These are phyloP conservation scores for Ommatoiulus sabulosus DNA, from an alignment of 2,888 invertebrate species.

Conservation along the genomic window DNA sequence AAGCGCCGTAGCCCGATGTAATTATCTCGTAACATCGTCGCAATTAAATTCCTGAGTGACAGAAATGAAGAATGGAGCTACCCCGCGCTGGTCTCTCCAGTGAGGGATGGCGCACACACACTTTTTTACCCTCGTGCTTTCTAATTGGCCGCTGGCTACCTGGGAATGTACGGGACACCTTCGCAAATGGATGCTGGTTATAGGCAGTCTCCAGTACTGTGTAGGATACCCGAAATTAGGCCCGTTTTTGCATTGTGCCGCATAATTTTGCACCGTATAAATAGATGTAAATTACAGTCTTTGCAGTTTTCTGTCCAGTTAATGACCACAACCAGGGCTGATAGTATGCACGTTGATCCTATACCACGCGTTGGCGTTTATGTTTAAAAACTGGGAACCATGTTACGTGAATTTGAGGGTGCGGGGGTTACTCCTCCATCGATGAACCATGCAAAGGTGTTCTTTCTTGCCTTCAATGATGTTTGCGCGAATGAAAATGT, in stretches of 20 bases:
- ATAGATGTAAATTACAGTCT: neutral
- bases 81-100: conserved; percentile 37
- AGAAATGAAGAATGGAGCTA: conserved; percentile 56
- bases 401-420: no score
- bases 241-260: neutral
- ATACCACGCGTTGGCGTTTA: no score
- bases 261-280: neutral
- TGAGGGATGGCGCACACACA: conserved; percentile 30
- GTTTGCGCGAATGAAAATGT: no score
- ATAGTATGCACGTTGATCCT: no score
- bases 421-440: no score
- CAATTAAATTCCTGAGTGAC: conserved; percentile 58
- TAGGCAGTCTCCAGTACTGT: neutral
- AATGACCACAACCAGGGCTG: no score
- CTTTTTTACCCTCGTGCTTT: neutral
- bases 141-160: conserved; percentile 34
- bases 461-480: no score
- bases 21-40: conserved; percentile 57
- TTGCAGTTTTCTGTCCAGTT: no score
- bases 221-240: neutral
- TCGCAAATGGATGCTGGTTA: neutral
- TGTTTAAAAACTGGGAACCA: no score
- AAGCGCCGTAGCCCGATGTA: conserved; percentile 44
- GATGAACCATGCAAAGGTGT: no score
- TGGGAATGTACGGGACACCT: conserved; percentile 1